Evolutionary conservation across 2,113 vertebrate species (phyloP).

Genomic region (Oreochromis spilurus): DNA sequence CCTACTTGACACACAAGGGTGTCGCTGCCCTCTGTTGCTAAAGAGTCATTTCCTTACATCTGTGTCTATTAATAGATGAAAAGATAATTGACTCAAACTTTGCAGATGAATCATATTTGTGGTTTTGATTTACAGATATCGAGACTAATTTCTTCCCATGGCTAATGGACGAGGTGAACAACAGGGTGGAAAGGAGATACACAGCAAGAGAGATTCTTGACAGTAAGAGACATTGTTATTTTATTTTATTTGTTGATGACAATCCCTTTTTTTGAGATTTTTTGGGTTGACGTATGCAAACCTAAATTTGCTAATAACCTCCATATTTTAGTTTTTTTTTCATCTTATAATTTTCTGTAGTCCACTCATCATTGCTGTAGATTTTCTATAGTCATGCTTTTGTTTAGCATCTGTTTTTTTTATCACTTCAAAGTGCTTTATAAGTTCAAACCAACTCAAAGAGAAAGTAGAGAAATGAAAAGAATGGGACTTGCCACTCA

Average conservation of each 20-base stretch:
- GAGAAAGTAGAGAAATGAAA: not conserved
- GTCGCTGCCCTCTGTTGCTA: not conserved
- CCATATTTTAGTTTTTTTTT: not conserved
- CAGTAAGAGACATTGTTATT: conserved; percentile 73
- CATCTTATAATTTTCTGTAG: not conserved
- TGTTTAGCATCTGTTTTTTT: not conserved
- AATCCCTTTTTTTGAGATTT: not conserved
- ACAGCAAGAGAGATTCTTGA: conserved; percentile 80
- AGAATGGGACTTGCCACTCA: not conserved
- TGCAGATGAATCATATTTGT: not conserved
- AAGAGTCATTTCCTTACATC: not conserved
- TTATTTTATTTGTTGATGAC: not conserved
- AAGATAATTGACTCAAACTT: not conserved
- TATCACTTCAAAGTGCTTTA: not conserved
- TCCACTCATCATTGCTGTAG: not conserved
- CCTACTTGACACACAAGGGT: not conserved
- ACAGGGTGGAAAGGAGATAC: conserved; percentile 69
- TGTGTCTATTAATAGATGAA: not conserved
- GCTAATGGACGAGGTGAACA: conserved; percentile 80
- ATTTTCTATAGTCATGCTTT: not conserved
- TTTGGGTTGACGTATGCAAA: not conserved
- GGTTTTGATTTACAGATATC: conserved; percentile 76
- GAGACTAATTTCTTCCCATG: conserved; percentile 85
- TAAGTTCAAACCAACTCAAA: not conserved
- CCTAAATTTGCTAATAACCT: not conserved